phyloP scores from a whole-genome alignment of 2,888 invertebrate species.

The Hyposoter didymator region DNA sequence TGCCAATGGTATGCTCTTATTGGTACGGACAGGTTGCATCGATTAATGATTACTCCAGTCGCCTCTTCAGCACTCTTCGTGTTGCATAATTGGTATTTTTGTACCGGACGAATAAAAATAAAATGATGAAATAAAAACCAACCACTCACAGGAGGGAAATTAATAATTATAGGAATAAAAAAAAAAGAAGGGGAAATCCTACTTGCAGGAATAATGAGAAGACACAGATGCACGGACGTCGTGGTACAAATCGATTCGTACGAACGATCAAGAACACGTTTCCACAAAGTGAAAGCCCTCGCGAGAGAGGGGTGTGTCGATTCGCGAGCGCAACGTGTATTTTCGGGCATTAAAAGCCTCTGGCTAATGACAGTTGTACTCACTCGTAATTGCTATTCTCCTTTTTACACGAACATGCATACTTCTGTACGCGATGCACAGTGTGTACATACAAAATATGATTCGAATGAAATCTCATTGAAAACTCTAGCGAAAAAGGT shows the following conservation, averaged over 20 bases:
- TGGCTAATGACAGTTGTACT: constrained; percentile 43
- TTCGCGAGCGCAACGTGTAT: constrained; percentile 26
- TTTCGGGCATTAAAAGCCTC: constrained; percentile 44
- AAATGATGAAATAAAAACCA: neutral
- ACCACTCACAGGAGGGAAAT: constrained; percentile 12
- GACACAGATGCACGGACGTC: constrained; percentile 7
- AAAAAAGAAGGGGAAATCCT: constrained; percentile 17
- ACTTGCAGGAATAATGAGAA: neutral
- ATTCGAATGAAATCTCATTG: constrained; percentile 31
- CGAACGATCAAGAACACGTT: constrained; percentile 32
- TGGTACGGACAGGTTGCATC: constrained; percentile 58
- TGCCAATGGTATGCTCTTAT: neutral
- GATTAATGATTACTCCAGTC: constrained; percentile 61
- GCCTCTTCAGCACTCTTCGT: constrained; percentile 32
- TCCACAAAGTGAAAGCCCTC: constrained; percentile 49
- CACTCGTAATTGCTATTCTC: constrained; percentile 35
- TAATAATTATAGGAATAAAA: constrained; percentile 39
- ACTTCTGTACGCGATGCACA: neutral
- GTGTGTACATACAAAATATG: constrained; percentile 16
- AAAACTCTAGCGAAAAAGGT: constrained; percentile 6
- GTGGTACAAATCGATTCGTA: constrained; percentile 5
- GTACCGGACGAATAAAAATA: constrained; percentile 16
- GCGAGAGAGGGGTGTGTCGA: constrained; percentile 39
- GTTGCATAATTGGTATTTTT: constrained; percentile 51
- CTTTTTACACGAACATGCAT: neutral